Evolutionary conservation across 2,113 vertebrate genomes (phyloP), one percentile per base, ranked within the genome.

Genomic region (Chunga burmeisteri): DNA sequence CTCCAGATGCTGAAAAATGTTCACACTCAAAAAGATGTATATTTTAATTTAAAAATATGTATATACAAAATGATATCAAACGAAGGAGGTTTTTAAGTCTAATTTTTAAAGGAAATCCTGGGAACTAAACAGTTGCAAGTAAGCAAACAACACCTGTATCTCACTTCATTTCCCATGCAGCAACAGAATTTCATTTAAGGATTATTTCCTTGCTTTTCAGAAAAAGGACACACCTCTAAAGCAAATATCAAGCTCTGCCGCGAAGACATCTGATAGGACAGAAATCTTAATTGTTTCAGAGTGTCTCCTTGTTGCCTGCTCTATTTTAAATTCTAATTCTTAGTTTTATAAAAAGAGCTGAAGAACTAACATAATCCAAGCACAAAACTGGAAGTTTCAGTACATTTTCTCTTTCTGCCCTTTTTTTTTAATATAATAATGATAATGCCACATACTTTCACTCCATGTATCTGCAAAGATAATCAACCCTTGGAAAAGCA

Each of bases 1-100:
- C 61, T 94, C 91, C 96, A 97, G 96, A 95, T 94, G 91, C 59
- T 83, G 53, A 78, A 92, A 92, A 87, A 93, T 56, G 61, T 90
- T 96, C 89, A 86, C 83, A 91, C 42, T 74, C 73, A 85, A 50
- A 40, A 71, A 82, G 8, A 67, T 13, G 6, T 90, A 14, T 49
- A 86, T 80, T 92, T 95, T 65, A 52, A 86, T 91, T 90, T 50
- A 11, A 46, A 79, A 16, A 67, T 15, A 3, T n/a, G 26, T 22
- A 52, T 32, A 50, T 22, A 81, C 9, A 80, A 82, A 53, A 7
- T 62, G 0, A 34, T 62, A 56, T 7, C 21, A 82, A 70, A 66
- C 46, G 19, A 70, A 61, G 16, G 26, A 14, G 26, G 30, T 6
- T 20, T 18, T 36, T 1, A 63, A 72, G 32, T 16, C 22, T 29